A percentile compares a stretch with the other conserved stretches of the same genome.
phyloP scores from a whole-genome alignment of 2,113 vertebrate genomes.

The Anguilla japonica region DNA sequence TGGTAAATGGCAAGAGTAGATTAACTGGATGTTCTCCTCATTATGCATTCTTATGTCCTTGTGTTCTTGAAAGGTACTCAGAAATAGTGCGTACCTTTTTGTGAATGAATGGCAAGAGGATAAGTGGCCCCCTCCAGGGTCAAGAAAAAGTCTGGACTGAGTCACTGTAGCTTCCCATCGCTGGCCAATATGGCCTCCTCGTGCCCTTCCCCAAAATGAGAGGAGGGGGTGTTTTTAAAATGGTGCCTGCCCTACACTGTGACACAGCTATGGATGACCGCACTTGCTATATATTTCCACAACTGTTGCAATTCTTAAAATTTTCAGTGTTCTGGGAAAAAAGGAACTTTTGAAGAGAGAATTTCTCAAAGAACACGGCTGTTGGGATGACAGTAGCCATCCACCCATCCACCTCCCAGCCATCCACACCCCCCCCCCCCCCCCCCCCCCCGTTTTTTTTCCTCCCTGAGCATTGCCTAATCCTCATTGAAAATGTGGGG shows the following conservation, averaged over 20 bases:
- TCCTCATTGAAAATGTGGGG: neutral
- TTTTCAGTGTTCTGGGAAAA: neutral
- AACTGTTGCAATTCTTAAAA: neutral
- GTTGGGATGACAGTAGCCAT: neutral
- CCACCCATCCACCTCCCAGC: too few relatives aligned
- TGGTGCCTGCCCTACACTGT: neutral
- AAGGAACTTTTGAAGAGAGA: neutral
- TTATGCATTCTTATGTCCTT: too few relatives aligned
- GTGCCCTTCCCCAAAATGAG: neutral
- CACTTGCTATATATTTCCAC: neutral
- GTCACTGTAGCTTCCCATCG: neutral
- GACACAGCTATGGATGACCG: neutral
- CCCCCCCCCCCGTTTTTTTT: too few relatives aligned
- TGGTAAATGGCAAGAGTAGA: too few relatives aligned
- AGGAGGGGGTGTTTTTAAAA: too few relatives aligned
- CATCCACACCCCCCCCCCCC: too few relatives aligned
- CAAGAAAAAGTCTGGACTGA: neutral
- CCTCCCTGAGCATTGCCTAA: neutral
- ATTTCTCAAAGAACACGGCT: neutral
- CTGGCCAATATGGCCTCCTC: neutral
- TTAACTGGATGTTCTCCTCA: too few relatives aligned
- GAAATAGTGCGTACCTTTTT: too few relatives aligned
- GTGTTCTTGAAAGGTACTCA: too few relatives aligned
- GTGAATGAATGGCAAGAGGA: neutral
- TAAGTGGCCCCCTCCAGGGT: neutral